A percentile compares a stretch with the other conserved stretches of the same genome.
phyloP scores from a whole-genome alignment of 2,113 vertebrate species.

The Todiramphus saurophagus region DNA sequence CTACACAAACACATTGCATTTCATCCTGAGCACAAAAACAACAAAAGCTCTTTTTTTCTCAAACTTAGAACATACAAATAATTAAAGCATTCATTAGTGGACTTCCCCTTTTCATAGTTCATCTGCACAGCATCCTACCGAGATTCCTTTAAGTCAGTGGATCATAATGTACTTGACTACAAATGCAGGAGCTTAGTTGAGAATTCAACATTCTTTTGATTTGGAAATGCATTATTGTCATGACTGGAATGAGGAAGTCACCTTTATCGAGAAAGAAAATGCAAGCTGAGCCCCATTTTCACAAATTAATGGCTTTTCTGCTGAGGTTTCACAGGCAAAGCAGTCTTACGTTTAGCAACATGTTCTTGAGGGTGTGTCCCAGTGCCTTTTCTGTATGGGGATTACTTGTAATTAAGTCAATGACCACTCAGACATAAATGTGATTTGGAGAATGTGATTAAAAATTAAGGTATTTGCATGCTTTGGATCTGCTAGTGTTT shows the following conservation, averaged over 20 bases:
- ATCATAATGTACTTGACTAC: conserved; percentile 6
- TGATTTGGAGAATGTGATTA: neutral
- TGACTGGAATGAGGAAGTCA: conserved; percentile 26
- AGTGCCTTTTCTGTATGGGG: neutral
- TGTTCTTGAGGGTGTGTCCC: neutral
- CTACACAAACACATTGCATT: neutral
- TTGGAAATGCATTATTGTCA: conserved; percentile 27
- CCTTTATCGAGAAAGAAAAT: conserved; percentile 44
- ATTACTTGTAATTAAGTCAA: conserved; percentile 19
- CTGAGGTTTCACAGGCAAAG: neutral
- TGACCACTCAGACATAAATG: neutral
- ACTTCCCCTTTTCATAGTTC: neutral
- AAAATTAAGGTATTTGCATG: neutral
- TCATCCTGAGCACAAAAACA: neutral
- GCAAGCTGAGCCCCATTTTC: conserved; percentile 9
- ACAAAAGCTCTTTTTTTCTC: neutral
- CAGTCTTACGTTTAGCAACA: neutral
- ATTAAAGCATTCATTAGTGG: neutral
- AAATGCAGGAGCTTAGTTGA: neutral
- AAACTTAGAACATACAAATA: neutral
- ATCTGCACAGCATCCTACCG: neutral
- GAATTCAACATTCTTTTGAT: conserved; percentile 5
- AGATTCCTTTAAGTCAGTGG: neutral
- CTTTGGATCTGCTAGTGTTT: neutral
- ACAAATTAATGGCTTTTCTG: conserved; percentile 26